Conservation (phyloP, 2,888 invertebrate genomes). For the Melieria omissa region DNA sequence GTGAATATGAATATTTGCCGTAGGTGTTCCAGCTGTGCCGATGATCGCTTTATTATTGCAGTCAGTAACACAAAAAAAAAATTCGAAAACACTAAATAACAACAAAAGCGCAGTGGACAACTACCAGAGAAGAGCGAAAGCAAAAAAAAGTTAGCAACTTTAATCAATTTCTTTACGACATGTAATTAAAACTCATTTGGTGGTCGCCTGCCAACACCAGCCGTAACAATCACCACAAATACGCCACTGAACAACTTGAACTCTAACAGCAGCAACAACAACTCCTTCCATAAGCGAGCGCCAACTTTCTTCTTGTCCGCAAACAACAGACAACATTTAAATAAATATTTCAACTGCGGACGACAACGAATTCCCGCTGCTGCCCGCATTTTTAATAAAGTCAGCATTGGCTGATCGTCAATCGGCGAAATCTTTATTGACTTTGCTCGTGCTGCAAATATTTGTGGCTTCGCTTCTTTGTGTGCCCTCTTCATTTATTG, state of each 20-base stretch:
- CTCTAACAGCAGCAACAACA: neutral
- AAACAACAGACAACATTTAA: too few relatives aligned
- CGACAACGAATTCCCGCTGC: neutral
- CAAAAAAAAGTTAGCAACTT: slow-evolving; percentile 38
- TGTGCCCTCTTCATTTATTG: too few relatives aligned
- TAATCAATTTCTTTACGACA: slow-evolving; percentile 48
- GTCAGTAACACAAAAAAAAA: neutral
- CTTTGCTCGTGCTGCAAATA: too few relatives aligned
- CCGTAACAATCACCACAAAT: slow-evolving; percentile 20
- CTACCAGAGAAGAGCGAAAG: slow-evolving; percentile 15
- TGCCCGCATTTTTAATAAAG: too few relatives aligned
- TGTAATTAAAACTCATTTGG: slow-evolving; percentile 54
- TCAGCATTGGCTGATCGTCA: too few relatives aligned
- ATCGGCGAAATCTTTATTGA: too few relatives aligned
- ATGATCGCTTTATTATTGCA: slow-evolving; percentile 50
- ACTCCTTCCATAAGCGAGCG: neutral
- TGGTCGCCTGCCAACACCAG: slow-evolving; percentile 45
- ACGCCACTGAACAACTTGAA: neutral
- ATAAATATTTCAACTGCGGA: neutral
- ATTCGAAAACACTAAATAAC: slow-evolving; percentile 33
- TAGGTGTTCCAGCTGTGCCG: neutral
- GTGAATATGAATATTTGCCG: too few relatives aligned
- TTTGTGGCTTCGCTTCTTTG: too few relatives aligned
- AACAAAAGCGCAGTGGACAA: slow-evolving; percentile 13
- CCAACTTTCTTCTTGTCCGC: too few relatives aligned